phyloP scores from a whole-genome alignment of 2,113 vertebrate species.

The Indicator maculatus region DNA sequence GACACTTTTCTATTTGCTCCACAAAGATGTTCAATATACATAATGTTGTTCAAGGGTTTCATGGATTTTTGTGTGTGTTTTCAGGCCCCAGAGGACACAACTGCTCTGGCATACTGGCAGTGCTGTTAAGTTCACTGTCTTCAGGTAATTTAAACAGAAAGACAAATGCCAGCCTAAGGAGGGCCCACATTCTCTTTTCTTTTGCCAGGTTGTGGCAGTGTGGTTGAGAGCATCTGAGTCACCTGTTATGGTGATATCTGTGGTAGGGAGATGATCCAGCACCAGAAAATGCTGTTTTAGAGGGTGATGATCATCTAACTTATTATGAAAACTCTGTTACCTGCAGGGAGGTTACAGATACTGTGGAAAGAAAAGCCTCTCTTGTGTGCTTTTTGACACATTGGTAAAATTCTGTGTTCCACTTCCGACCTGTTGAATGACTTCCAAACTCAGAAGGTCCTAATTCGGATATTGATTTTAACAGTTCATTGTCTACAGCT shows the following conservation, averaged over 20 bases:
- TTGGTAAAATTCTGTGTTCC: not conserved
- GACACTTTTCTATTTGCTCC: not conserved
- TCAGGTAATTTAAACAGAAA: not conserved
- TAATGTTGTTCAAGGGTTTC: not conserved
- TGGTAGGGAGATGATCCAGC: not conserved
- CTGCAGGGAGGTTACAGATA: not conserved
- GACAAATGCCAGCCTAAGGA: not conserved
- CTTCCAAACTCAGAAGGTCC: not conserved
- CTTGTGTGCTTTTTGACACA: not conserved
- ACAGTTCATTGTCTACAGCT: not conserved
- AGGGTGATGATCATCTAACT: not conserved
- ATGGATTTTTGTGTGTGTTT: not conserved
- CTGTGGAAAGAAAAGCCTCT: not conserved
- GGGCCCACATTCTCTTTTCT: not conserved
- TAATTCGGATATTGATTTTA: not conserved
- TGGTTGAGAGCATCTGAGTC: not conserved
- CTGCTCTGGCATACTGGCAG: not conserved
- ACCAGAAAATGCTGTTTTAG: not conserved
- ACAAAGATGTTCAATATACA: not conserved
- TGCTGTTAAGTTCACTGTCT: not conserved
- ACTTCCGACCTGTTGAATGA: not conserved
- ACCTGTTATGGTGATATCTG: not conserved
- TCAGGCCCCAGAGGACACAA: not conserved
- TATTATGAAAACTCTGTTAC: not conserved
- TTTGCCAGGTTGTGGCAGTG: not conserved